phyloP scores from a whole-genome alignment of 1,140 invertebrate species.

The Lucilia cuprina region DNA sequence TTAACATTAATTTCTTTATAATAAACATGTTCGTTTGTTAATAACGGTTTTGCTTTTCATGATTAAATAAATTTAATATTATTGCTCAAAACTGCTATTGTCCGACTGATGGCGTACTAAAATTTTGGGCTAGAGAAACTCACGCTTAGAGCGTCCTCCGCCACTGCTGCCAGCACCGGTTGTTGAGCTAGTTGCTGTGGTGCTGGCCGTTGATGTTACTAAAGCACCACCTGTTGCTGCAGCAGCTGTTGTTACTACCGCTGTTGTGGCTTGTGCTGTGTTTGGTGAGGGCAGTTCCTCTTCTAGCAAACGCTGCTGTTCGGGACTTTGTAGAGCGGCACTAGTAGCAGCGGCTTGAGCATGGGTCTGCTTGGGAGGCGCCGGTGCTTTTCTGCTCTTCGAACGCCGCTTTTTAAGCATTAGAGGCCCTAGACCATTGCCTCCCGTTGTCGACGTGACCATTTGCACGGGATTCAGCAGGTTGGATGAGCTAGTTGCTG shows the following conservation, averaged over 20 bases:
- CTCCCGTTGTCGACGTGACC: constrained; percentile 63
- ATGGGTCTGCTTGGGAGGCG: constrained; percentile 65
- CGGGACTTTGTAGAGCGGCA: constrained; percentile 42
- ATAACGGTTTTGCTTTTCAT: neutral
- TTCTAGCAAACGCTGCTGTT: constrained; percentile 57
- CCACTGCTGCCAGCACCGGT: constrained; percentile 43
- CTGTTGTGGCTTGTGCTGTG: neutral
- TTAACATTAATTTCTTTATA: neutral
- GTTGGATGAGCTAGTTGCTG: constrained; percentile 61
- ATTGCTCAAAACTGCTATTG: constrained; percentile 52
- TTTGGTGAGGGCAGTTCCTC: constrained; percentile 42
- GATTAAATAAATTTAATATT: constrained; percentile 1
- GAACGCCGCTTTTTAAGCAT: constrained; percentile 73
- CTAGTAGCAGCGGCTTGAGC: constrained; percentile 39
- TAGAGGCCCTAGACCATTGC: constrained; percentile 71
- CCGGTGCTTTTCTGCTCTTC: constrained; percentile 74
- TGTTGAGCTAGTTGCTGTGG: neutral
- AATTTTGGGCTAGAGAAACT: constrained; percentile 62
- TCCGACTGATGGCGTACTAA: constrained; percentile 53
- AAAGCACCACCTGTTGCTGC: constrained; percentile 28
- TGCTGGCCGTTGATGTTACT: constrained; percentile 35
- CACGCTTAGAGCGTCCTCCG: constrained; percentile 47
- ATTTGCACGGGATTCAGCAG: constrained; percentile 53
- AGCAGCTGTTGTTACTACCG: constrained; percentile 29
- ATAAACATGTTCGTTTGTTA: no score